Evolutionary conservation across 2,888 invertebrate genomes (phyloP).

Genomic region (Melieria picta): DNA sequence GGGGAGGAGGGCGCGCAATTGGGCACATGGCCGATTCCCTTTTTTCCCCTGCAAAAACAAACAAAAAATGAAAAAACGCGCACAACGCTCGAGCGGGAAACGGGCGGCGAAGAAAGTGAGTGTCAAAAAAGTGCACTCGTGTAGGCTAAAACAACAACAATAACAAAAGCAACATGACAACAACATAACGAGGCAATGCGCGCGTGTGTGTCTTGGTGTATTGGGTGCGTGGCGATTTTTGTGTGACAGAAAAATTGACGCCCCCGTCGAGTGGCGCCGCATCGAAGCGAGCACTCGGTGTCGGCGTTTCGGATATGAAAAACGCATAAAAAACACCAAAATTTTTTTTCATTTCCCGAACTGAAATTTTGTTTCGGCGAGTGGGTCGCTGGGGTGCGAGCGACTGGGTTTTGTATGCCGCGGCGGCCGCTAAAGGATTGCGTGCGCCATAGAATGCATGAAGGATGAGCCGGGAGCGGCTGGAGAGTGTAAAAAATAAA

Average conservation of each 20-base stretch:
- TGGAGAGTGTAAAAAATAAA: no score
- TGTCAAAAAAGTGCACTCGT: not conserved
- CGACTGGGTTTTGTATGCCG: no score
- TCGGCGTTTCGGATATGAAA: conserved; percentile 63
- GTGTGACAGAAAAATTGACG: conserved; percentile 10
- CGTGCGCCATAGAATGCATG: no score
- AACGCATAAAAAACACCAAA: conserved; percentile 51
- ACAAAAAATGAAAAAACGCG: no score
- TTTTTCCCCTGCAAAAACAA: not conserved
- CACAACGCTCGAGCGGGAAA: not conserved
- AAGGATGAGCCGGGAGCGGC: no score
- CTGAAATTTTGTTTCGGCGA: no score
- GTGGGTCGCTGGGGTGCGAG: no score
- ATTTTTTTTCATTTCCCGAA: no score
- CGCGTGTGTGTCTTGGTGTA: conserved; percentile 14
- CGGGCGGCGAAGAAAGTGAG: not conserved
- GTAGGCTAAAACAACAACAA: conserved; percentile 15
- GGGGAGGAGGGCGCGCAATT: not conserved
- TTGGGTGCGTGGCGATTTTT: not conserved
- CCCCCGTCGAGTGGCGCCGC: not conserved
- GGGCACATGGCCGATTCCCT: conserved; percentile 3
- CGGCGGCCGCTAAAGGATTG: no score
- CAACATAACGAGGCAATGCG: conserved; percentile 1
- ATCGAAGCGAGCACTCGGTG: conserved; percentile 41
- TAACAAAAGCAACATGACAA: not conserved